Conservation (phyloP, 35 echinoderm and acorn worm genomes). For the Heliocidaris erythrogramma region DNA sequence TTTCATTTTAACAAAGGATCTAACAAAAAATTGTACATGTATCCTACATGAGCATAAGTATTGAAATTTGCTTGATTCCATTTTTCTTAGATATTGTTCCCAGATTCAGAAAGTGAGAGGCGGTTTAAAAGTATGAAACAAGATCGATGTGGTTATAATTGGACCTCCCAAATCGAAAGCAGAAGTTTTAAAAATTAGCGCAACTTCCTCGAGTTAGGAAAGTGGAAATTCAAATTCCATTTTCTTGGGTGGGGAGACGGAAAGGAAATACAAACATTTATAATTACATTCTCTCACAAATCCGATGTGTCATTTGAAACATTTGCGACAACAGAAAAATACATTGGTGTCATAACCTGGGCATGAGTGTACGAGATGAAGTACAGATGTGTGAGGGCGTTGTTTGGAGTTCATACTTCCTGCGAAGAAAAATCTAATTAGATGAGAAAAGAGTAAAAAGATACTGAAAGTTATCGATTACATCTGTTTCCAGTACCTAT, state of each 20-base stretch:
- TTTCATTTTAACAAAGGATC: constrained; percentile 9
- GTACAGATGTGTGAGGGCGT: background rate
- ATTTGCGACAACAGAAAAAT: background rate
- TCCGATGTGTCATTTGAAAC: background rate
- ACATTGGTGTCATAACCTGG: background rate
- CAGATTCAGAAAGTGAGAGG: background rate
- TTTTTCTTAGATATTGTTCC: background rate
- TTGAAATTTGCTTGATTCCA: no score
- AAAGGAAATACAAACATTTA: background rate
- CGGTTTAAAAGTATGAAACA: background rate
- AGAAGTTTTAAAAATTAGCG: background rate
- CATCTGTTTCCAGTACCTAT: background rate
- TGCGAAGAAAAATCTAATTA: background rate
- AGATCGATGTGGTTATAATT: background rate
- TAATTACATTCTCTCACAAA: background rate
- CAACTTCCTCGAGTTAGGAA: background rate
- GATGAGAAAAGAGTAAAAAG: background rate
- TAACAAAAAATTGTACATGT: background rate
- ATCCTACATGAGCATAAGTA: background rate
- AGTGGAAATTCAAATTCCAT: background rate
- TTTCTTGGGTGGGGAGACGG: background rate
- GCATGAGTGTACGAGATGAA: background rate
- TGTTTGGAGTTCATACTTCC: background rate
- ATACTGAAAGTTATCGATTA: background rate
- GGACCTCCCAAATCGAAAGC: background rate